A percentile compares a stretch with the other conserved stretches of the same genome.
Evolutionary conservation across 1,140 invertebrate species (phyloP).

Genomic region (Phymastichus coffea): DNA sequence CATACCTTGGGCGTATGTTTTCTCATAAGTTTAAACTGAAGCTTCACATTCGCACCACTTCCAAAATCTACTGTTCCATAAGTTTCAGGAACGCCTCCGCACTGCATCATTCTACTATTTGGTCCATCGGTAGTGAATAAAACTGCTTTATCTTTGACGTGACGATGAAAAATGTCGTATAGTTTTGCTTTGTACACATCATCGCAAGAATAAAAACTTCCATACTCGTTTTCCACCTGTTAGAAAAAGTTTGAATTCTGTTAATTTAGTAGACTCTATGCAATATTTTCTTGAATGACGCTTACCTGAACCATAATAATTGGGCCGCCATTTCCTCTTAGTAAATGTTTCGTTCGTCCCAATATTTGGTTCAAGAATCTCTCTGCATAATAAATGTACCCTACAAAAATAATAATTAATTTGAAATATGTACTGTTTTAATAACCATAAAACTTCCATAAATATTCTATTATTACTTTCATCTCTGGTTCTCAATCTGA

Average conservation of each 20-base stretch:
- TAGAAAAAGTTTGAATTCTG: not conserved
- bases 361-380: slow-evolving; percentile 52
- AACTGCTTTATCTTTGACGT: slow-evolving; percentile 68
- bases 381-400: slow-evolving; percentile 36
- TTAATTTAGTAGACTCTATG: not conserved
- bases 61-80: slow-evolving; percentile 77
- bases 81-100: slow-evolving; percentile 64
- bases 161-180: slow-evolving; percentile 61
- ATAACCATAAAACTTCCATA: too few species aligned
- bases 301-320: slow-evolving; percentile 45
- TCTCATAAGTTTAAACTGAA: slow-evolving; percentile 53
- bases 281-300: not conserved
- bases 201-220: slow-evolving; percentile 74
- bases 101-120: slow-evolving; percentile 54
- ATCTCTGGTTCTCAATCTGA: slow-evolving; percentile 67
- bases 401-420: slow-evolving; percentile 16
- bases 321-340: slow-evolving; percentile 43
- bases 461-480: slow-evolving; percentile 48
- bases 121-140: slow-evolving; percentile 79
- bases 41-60: slow-evolving; percentile 44
- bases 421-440: not conserved
- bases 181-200: slow-evolving; percentile 64
- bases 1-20: slow-evolving; percentile 56
- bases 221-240: slow-evolving; percentile 89
- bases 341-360: slow-evolving; percentile 47